Percentiles rank a stretch among this genome's conserved stretches.
Evolutionary conservation across 2,888 invertebrate species (phyloP).

Genomic region (Drosophila glabriapex): DNA sequence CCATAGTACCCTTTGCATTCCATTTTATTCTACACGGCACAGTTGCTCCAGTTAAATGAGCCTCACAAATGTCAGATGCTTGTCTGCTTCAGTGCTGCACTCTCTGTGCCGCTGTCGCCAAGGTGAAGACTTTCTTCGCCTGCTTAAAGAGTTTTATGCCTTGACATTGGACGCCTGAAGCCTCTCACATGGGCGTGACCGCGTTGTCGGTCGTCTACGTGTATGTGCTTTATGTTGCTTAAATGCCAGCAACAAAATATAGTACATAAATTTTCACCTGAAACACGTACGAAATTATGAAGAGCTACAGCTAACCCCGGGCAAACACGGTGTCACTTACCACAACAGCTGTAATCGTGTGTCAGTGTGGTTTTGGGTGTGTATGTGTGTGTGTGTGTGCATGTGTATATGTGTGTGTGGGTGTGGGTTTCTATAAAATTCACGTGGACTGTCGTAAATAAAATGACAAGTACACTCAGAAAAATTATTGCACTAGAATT

Average conservation of each 20-base stretch:
- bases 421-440: slow-evolving; percentile 27
- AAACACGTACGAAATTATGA: slow-evolving; percentile 67
- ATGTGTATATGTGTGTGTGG: not conserved
- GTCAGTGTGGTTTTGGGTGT: not conserved
- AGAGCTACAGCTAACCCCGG: slow-evolving; percentile 24
- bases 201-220: slow-evolving; percentile 7
- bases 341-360: slow-evolving; percentile 5
- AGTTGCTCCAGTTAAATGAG: slow-evolving; percentile 68
- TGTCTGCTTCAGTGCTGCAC: slow-evolving; percentile 18
- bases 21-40: slow-evolving; percentile 24
- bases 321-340: slow-evolving; percentile 20
- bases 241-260: slow-evolving; percentile 66
- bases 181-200: slow-evolving; percentile 33
- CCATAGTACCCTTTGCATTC: slow-evolving; percentile 24
- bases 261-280: slow-evolving; percentile 60
- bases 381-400: not conserved
- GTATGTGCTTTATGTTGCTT: slow-evolving; percentile 64
- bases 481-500: not conserved
- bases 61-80: slow-evolving; percentile 73
- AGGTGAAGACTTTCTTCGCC: slow-evolving; percentile 50
- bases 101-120: slow-evolving; percentile 22
- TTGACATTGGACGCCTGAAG: slow-evolving; percentile 72
- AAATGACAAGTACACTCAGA: slow-evolving; percentile 28
- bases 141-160: slow-evolving; percentile 64
- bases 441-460: slow-evolving; percentile 42